These are phyloP conservation scores for Gastrophysa polygoni DNA, from an alignment of 2,888 invertebrate genomes.

Conservation along the genomic window DNA sequence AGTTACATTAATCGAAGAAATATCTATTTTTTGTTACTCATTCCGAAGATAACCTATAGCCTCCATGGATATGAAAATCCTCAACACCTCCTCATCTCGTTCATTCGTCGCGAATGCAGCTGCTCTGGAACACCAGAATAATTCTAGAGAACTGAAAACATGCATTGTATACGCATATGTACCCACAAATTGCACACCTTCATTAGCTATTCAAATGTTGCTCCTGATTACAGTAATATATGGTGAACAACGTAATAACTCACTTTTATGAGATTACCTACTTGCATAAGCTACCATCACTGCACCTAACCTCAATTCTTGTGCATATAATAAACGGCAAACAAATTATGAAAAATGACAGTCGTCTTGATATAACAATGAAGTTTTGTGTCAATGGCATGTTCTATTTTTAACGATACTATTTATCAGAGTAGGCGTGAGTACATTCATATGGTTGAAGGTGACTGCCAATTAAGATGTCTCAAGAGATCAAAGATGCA, in stretches of 20 bases:
- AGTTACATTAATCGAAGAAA: no score
- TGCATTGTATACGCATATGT: background rate
- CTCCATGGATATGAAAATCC: no score
- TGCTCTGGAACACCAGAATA: no score
- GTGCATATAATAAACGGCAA: constrained; percentile 11
- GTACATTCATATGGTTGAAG: constrained; percentile 2
- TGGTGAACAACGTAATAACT: constrained; percentile 12
- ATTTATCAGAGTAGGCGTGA: constrained; percentile 13
- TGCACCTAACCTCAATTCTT: constrained; percentile 18
- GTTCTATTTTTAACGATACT: constrained; percentile 11
- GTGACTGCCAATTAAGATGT: constrained; percentile 9
- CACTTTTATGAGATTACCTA: constrained; percentile 9
- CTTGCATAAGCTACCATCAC: constrained; percentile 15
- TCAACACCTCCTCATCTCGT: no score
- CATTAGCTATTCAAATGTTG: constrained; percentile 8
- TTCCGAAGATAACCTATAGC: no score
- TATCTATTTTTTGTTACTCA: no score
- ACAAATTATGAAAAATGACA: constrained; percentile 15
- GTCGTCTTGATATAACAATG: constrained; percentile 16
- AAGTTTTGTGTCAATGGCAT: constrained; percentile 20
- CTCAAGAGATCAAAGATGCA: background rate
- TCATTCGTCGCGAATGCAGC: no score
- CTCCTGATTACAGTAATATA: constrained; percentile 8
- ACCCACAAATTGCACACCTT: background rate
- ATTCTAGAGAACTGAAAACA: background rate